Evolutionary conservation across 2,113 vertebrate species (phyloP).

Genomic region (Ibidorhyncha struthersii): DNA sequence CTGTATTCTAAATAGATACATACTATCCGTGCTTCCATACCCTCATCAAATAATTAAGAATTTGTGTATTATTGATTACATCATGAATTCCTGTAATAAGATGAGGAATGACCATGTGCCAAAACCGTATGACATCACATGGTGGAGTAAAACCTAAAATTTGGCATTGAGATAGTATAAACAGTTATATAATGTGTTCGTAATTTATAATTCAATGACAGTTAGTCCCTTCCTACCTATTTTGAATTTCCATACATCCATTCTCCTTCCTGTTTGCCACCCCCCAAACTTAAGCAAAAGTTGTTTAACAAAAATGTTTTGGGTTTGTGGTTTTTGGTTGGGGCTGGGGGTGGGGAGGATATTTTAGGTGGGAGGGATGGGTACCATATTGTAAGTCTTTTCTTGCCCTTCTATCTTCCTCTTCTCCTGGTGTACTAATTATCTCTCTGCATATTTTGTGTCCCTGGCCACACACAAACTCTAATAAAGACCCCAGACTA

Average conservation of each 20-base stretch:
- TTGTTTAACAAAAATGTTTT: not conserved
- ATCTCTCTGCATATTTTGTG: not conserved
- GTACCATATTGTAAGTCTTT: not conserved
- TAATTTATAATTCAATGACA: not conserved
- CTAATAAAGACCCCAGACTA: not conserved
- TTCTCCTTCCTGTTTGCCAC: not conserved
- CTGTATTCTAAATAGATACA: not conserved
- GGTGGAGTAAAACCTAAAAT: not conserved
- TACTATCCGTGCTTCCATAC: not conserved
- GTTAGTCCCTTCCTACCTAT: not conserved
- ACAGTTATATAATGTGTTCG: not conserved
- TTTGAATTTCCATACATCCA: not conserved
- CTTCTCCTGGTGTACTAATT: not conserved
- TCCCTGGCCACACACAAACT: not conserved
- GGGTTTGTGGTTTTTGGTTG: not conserved
- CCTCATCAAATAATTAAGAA: not conserved
- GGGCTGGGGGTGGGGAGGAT: fast-evolving
- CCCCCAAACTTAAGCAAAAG: not conserved
- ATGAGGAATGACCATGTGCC: not conserved
- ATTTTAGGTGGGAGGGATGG: not conserved
- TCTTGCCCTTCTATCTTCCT: not conserved
- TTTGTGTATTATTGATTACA: not conserved
- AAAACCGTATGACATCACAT: not conserved
- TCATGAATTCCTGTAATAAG: not conserved
- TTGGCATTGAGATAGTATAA: not conserved